Percentiles rank a stretch among this genome's conserved stretches.
Evolutionary conservation across 1,140 invertebrate genomes (phyloP).

Genomic region (Neodiprion fabricii): DNA sequence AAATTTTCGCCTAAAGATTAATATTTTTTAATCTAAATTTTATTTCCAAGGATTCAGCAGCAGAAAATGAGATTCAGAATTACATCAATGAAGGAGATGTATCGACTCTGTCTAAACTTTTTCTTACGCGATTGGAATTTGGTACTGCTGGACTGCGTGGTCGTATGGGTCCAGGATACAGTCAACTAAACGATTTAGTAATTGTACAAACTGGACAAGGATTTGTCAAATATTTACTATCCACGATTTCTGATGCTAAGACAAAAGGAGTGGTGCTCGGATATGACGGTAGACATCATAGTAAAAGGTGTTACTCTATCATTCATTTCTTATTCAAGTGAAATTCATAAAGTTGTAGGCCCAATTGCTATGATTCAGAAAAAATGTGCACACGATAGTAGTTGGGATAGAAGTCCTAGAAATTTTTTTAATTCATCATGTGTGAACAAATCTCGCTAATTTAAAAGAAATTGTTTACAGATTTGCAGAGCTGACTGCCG

Average conservation of each 20-base stretch:
- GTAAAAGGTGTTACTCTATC: conserved; percentile 70
- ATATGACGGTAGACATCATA: conserved; percentile 95
- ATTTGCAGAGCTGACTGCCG: conserved; percentile 90
- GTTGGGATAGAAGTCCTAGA: no score
- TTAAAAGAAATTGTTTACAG: conserved; percentile 58
- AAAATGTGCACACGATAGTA: background rate
- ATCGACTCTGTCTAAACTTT: conserved; percentile 64
- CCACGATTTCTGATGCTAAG: conserved; percentile 61
- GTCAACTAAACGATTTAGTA: conserved; percentile 96
- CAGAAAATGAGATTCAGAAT: conserved; percentile 60
- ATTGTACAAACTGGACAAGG: conserved; percentile 97
- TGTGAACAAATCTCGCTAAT: background rate
- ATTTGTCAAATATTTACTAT: conserved; percentile 79
- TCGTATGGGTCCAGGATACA: conserved; percentile 90
- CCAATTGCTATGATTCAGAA: conserved; percentile 2
- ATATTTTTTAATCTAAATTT: background rate
- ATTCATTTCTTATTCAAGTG: background rate
- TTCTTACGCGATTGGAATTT: conserved; percentile 77
- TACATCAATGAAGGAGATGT: conserved; percentile 62
- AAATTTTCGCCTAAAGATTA: conserved; percentile 11
- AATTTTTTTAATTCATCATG: background rate
- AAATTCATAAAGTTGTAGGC: background rate
- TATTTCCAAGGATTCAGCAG: conserved; percentile 58
- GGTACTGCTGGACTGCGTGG: conserved; percentile 92
- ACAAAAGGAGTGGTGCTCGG: conserved; percentile 86